These are phyloP conservation scores for Drosophila ezoana DNA, from an alignment of 2,888 invertebrate species.

Conservation along the genomic window DNA sequence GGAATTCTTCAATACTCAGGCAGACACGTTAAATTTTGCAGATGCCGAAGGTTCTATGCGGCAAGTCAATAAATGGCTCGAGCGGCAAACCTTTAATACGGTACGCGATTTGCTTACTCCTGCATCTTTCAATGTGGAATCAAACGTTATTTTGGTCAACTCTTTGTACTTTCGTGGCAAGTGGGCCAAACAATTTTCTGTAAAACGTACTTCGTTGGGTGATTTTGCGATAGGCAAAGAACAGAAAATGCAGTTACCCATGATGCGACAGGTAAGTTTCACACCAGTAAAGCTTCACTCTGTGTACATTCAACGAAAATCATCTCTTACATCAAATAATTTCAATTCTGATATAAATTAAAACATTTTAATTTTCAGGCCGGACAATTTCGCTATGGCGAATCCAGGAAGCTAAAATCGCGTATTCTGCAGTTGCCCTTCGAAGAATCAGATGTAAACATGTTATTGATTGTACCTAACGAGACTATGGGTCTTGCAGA, in stretches of 20 bases:
- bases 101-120: slow-evolving; percentile 88
- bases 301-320: too few species aligned
- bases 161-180: slow-evolving; percentile 93
- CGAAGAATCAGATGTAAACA: slow-evolving; percentile 88
- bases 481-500: slow-evolving; percentile 88
- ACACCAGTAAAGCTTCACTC: not conserved
- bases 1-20: slow-evolving; percentile 88
- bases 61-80: slow-evolving; percentile 92
- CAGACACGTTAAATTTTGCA: slow-evolving; percentile 88
- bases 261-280: slow-evolving; percentile 87
- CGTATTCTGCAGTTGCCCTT: slow-evolving; percentile 90
- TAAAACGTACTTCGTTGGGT: slow-evolving; percentile 86
- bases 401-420: slow-evolving; percentile 85
- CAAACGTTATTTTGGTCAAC: slow-evolving; percentile 91
- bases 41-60: slow-evolving; percentile 85
- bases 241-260: slow-evolving; percentile 85
- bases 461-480: slow-evolving; percentile 91
- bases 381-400: slow-evolving; percentile 85
- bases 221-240: slow-evolving; percentile 88
- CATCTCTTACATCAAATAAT: too few species aligned
- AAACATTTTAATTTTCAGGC: slow-evolving; percentile 64
- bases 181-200: slow-evolving; percentile 89
- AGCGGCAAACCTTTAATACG: slow-evolving; percentile 90
- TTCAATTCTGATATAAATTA: too few species aligned
- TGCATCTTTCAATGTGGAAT: slow-evolving; percentile 86